Percentiles rank a stretch among this genome's conserved stretches.
Evolutionary conservation across 2,888 invertebrate species (phyloP).

Genomic region (Lagria hirta): DNA sequence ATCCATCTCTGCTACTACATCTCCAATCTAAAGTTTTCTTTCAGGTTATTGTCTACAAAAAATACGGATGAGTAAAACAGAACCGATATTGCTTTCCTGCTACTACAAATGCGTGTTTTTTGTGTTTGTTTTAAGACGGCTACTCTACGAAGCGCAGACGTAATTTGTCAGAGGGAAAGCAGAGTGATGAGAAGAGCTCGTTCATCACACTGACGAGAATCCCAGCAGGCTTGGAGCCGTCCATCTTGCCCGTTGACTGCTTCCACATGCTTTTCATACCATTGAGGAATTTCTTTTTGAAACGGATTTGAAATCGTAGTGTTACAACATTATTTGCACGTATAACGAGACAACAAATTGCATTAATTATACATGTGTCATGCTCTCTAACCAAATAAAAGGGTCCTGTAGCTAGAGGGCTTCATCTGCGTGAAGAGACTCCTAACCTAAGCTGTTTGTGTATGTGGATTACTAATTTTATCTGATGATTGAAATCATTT

Average conservation of each 20-base stretch:
- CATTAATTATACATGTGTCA: slow-evolving; percentile 21
- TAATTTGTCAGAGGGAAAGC: slow-evolving; percentile 46
- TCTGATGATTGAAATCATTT: too few species aligned
- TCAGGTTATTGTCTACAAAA: too few species aligned
- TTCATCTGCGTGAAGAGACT: slow-evolving; percentile 20
- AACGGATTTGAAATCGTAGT: slow-evolving; percentile 31
- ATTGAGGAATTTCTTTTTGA: slow-evolving; percentile 28
- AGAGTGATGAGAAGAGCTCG: slow-evolving; percentile 45
- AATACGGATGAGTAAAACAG: slow-evolving; percentile 4
- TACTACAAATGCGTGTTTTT: slow-evolving; percentile 24
- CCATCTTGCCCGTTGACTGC: slow-evolving; percentile 40
- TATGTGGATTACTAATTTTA: slow-evolving; percentile 15
- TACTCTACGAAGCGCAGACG: slow-evolving; percentile 30
- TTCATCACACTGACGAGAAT: slow-evolving; percentile 45
- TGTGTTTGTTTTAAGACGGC: slow-evolving; percentile 31
- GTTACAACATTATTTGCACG: slow-evolving; percentile 13
- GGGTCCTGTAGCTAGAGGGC: too few species aligned
- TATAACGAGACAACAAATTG: slow-evolving; percentile 18
- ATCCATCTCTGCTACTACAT: too few species aligned
- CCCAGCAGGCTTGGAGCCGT: slow-evolving; percentile 37
- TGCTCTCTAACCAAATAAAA: slow-evolving; percentile 8
- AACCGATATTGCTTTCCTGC: slow-evolving; percentile 22
- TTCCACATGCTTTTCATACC: slow-evolving; percentile 38
- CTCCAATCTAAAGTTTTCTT: too few species aligned
- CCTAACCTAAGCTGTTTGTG: slow-evolving; percentile 1